Conservation (phyloP, 2,797 vertebrate species). For the Phalanger gymnotis region DNA sequence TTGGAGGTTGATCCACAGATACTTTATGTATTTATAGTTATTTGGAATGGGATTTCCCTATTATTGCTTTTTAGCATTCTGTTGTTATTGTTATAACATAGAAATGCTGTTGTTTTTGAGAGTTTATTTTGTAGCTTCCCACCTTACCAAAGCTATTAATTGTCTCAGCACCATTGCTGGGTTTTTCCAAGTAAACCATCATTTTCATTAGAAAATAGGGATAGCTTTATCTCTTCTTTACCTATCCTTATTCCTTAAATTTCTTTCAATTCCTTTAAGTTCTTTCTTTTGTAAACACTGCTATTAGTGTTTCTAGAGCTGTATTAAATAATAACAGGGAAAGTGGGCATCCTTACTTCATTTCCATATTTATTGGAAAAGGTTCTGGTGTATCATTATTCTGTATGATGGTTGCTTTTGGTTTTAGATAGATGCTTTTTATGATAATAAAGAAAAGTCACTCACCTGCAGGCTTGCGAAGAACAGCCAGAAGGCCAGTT, state of each 20-base stretch:
- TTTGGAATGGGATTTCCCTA: neutral
- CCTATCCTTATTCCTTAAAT: neutral
- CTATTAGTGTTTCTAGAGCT: neutral
- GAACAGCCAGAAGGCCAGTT: neutral
- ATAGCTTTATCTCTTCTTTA: neutral
- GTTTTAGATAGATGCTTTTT: neutral
- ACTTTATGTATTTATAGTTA: neutral
- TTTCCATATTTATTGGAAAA: neutral
- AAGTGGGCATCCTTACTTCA: neutral
- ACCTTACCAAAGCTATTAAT: neutral
- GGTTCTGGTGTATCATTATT: neutral
- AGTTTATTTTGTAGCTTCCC: too few species aligned
- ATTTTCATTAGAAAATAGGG: neutral
- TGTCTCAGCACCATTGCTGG: neutral
- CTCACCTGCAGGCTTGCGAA: neutral
- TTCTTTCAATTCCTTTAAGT: neutral
- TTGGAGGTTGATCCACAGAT: neutral
- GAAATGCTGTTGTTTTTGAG: too few species aligned
- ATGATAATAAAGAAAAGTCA: neutral
- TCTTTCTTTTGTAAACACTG: neutral
- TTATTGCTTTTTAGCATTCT: neutral
- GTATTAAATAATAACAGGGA: neutral
- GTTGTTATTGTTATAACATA: neutral
- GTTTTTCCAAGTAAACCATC: neutral
- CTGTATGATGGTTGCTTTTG: neutral